These are phyloP conservation scores for Boulengeromyrus knoepffleri DNA, from an alignment of 2,113 vertebrate genomes.

Conservation along the genomic window DNA sequence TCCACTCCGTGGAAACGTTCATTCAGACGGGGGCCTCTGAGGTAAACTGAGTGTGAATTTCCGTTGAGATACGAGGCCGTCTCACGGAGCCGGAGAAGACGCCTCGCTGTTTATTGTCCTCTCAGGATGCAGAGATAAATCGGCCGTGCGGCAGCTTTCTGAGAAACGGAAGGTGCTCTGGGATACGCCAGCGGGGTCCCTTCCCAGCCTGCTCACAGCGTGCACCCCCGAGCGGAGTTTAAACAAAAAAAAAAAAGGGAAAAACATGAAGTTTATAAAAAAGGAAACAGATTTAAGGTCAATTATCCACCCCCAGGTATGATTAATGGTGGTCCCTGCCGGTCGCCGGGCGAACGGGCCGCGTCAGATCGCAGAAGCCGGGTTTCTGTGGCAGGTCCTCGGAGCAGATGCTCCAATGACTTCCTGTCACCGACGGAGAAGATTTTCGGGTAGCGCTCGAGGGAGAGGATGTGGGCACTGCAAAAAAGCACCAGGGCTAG, in stretches of 20 bases:
- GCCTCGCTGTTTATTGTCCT: conserved; percentile 10
- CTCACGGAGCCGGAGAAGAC: not conserved
- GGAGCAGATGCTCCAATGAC: conserved; percentile 19
- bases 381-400: not conserved
- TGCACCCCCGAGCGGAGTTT: not conserved
- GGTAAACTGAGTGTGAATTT: conserved; percentile 29
- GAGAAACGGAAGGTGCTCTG: not conserved
- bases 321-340: conserved; percentile 6
- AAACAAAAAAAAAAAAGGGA: not conserved
- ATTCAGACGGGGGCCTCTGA: conserved; percentile 27
- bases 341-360: not conserved
- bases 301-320: conserved; percentile 3
- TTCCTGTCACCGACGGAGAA: conserved; percentile 11
- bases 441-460: not conserved
- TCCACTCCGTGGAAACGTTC: conserved; percentile 23
- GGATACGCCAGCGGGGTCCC: not conserved
- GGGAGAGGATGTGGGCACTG: not conserved
- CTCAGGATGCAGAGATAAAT: not conserved
- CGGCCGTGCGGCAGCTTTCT: not conserved
- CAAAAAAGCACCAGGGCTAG: not conserved
- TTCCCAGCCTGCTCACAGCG: not conserved
- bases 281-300: conserved; percentile 15
- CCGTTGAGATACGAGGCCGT: conserved; percentile 25
- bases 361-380: not conserved
- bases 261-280: not conserved